phyloP scores from a whole-genome alignment of 2,113 vertebrate genomes.

The Rhea pennata region DNA sequence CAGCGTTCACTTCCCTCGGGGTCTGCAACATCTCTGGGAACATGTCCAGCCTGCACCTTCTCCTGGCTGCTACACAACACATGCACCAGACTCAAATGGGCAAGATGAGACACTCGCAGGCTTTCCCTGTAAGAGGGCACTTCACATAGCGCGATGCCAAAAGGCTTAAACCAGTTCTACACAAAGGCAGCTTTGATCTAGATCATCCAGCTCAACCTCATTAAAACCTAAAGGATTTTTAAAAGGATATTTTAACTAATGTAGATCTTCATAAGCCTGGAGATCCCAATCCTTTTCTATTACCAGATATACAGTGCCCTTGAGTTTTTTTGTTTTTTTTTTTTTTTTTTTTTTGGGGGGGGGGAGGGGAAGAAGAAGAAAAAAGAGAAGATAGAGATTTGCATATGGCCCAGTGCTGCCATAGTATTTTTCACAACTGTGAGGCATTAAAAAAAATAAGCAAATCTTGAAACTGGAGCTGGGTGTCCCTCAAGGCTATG shows the following conservation, averaged over 20 bases:
- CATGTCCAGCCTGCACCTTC: neutral
- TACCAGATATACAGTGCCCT: neutral
- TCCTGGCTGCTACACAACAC: neutral
- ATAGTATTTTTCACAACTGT: conserved; percentile 15
- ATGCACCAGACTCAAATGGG: neutral
- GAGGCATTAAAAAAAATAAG: conserved; percentile 29
- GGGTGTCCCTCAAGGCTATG: neutral
- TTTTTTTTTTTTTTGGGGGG: no score
- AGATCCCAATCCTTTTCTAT: accelerated
- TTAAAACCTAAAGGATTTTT: neutral
- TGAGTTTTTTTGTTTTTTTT: neutral
- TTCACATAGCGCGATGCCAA: neutral
- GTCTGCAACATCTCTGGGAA: neutral
- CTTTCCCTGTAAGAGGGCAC: neutral
- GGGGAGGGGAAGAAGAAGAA: no score
- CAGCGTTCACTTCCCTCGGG: neutral
- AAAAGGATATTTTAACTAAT: neutral
- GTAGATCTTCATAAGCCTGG: neutral
- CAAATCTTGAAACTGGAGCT: conserved; percentile 36
- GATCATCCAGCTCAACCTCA: neutral
- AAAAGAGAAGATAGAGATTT: neutral
- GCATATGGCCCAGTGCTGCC: neutral
- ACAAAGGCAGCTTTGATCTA: neutral
- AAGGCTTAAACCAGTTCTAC: neutral
- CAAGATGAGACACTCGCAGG: neutral